Evolutionary conservation across 2,113 vertebrate species (phyloP), one percentile per base, ranked within the genome.

Genomic region (Thunnus maccoyii): DNA sequence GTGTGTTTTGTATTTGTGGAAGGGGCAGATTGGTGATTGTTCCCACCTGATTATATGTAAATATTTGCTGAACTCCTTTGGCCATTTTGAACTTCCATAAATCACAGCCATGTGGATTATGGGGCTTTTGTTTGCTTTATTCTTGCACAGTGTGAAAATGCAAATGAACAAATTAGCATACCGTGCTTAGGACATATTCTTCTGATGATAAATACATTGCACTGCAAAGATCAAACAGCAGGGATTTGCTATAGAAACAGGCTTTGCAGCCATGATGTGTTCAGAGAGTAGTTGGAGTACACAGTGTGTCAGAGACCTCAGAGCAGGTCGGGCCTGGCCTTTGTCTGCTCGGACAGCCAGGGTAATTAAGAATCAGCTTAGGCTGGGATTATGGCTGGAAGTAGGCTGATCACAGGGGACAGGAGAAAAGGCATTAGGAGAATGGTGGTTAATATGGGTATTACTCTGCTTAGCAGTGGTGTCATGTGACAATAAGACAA

Each of bases 341-440:
- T 90, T 88, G 88, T 90, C 78, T 87, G 72, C 73, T 81, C 8
- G 72, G 90, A 83, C 91, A 79, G 86, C 82, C 75, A 70, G 91
- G 79, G 80, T 94, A 94, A 95, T 94, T 93, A 94, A 88, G 89
- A 91, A 92, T 73, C 77, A 84, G 89, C 87, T 94, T 94, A 95
- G 90, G 52, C 83, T 25, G 58, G 90, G 91, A 92, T 95, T 93
- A 94, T 74, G 72, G 74, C 66, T 87, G 72, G 69, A 85, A 88
- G 87, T 86, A 72, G 85, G 86, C 87, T 89, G 93, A 93, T 92
- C 88, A 91, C 86, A 84, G 84, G 87, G 89, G 89, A 89, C 85
- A 90, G 89, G 88, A 91, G 83, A 93, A 91, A 93, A 92, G 87
- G 89, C 85, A 91, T 93, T 94, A 90, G 86, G 60, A 86, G 84